Evolutionary conservation across 2,113 vertebrate genomes (phyloP).

Genomic region (Dryoscopus gambensis): DNA sequence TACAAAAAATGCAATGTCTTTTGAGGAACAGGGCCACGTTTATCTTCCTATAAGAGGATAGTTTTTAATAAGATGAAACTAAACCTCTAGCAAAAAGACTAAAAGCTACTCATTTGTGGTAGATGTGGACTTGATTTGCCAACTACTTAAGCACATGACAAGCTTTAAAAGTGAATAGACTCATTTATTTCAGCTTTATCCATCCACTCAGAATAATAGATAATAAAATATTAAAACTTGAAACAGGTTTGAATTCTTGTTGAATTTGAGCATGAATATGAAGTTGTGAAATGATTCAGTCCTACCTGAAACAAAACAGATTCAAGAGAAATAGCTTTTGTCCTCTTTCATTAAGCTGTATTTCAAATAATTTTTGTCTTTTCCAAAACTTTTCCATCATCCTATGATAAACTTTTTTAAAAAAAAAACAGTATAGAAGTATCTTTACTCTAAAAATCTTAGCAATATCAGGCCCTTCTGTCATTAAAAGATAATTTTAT

Average conservation of each 20-base stretch:
- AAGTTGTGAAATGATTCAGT: slow-evolving; percentile 20
- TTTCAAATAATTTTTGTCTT: background rate
- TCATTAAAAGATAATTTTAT: background rate
- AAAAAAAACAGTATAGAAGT: background rate
- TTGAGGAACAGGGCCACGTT: background rate
- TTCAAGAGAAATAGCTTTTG: background rate
- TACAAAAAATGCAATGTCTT: background rate
- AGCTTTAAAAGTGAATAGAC: background rate
- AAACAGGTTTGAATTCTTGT: background rate
- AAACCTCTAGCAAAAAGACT: background rate
- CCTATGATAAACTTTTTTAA: background rate
- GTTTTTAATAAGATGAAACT: background rate
- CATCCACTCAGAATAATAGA: background rate
- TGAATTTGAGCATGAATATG: slow-evolving; percentile 9
- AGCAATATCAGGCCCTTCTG: background rate
- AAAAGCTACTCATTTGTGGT: background rate
- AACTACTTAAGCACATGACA: background rate
- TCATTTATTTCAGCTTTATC: slow-evolving; percentile 30
- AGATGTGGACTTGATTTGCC: background rate
- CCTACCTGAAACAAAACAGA: slow-evolving; percentile 23
- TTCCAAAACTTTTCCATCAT: background rate
- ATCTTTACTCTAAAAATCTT: background rate
- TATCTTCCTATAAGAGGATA: background rate
- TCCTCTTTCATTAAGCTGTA: background rate
- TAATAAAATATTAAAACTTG: slow-evolving; percentile 47